Percentiles rank a stretch among this genome's conserved stretches.
Evolutionary conservation across 2,113 vertebrate species (phyloP).

Genomic region (Cricetomys ansorgei): DNA sequence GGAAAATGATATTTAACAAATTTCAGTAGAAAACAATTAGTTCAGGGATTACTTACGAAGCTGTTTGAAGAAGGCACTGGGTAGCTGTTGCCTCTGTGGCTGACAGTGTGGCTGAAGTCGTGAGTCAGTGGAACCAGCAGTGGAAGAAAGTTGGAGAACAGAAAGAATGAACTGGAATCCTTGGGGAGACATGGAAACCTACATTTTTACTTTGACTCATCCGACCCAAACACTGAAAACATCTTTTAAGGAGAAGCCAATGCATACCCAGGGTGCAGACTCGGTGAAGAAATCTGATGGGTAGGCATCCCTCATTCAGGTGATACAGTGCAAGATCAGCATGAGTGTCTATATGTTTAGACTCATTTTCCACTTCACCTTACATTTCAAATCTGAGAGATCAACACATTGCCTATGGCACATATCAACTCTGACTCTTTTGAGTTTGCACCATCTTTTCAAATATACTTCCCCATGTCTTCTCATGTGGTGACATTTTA

Average conservation of each 20-base stretch:
- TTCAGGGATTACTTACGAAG: neutral
- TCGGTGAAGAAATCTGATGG: neutral
- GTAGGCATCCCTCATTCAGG: neutral
- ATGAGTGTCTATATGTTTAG: neutral
- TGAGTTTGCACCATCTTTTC: neutral
- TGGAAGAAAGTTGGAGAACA: neutral
- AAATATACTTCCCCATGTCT: neutral
- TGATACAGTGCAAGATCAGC: neutral
- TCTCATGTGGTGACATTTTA: neutral
- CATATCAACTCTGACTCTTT: neutral
- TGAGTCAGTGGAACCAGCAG: neutral
- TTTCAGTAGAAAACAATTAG: neutral
- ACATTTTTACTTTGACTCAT: neutral
- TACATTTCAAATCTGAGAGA: neutral
- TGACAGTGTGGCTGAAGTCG: neutral
- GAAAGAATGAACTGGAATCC: neutral
- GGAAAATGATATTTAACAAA: neutral
- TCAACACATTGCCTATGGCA: neutral
- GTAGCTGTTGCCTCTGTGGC: neutral
- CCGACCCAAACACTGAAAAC: neutral
- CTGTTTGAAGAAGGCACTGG: neutral
- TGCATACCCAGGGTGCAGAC: neutral
- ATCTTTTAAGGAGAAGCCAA: neutral
- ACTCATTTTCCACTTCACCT: neutral
- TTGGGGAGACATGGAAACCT: neutral